Evolutionary conservation across 2,888 invertebrate genomes (phyloP), one percentile per base, ranked within the genome.

Genomic region (Timema podura): DNA sequence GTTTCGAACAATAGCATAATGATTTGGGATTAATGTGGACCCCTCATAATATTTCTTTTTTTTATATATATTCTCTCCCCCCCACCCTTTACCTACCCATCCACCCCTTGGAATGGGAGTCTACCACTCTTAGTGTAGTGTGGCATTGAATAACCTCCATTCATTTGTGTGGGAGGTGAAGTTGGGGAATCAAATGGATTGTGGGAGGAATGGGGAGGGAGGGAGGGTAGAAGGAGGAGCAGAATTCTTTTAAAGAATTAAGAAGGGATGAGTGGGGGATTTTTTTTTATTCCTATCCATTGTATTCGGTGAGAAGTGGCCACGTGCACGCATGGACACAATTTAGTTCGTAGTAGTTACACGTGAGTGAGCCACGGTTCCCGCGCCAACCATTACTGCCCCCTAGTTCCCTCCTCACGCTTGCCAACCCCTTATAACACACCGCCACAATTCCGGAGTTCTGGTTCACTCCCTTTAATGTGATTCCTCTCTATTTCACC

Each of bases 11-110:
- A 72, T 68, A 65, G 68, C 70, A 61, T 70, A 72, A 72, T 68
- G 72, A 72, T 70, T 68, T 61, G 68, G 72, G 72, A 72, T 72
- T 72, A 72, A 72, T 70, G 72, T 65, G 72, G 65, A 70, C 64
- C 30, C 68, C 59, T 65, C 59, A 54, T 69, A 48, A 69, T 66
- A 69, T 69, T 69, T 59, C 66, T 65, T 61, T 61, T 61, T 61
- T 30, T 44, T 61, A 44, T 61, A 44, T 61, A 44, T 61, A 44
- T 61, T 44, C n/a, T 45, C 61, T 6, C 44, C 7, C 6, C 44
- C 61, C 0, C 30, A 2, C 10, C 61, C 61, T 13, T 51, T 11
- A n/a, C 13, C 61, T 30, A 30, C 30, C 30, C 30, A 30, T 30
- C 61, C 30, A 7, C 61, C 45, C 30, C 61, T 30, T 44, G 44